Evolutionary conservation across 37 sponge, comb jelly and placozoan genomes (phyloP).

Genomic region (Halichondria panicea): DNA sequence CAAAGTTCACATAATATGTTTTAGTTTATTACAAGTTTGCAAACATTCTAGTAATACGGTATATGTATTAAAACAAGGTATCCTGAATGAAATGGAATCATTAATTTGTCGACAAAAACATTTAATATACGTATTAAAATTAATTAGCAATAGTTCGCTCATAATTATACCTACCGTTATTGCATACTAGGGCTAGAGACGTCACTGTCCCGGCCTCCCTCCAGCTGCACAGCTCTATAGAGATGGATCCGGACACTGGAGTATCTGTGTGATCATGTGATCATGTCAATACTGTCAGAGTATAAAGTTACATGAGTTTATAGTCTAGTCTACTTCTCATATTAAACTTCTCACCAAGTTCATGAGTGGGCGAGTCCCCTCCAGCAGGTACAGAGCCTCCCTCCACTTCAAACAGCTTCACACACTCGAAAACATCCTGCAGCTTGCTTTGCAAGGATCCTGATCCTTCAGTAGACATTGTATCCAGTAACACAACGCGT

Average conservation of each 20-base stretch:
- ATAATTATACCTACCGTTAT: slow-evolving; percentile 63
- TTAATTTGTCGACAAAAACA: neutral
- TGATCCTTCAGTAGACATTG: neutral
- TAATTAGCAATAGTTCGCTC: too few relatives aligned
- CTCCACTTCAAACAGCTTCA: slow-evolving; percentile 56
- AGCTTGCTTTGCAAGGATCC: neutral
- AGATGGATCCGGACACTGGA: neutral
- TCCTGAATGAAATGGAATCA: too few relatives aligned
- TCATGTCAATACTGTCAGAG: neutral
- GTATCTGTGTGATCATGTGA: neutral
- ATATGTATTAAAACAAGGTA: slow-evolving; percentile 4
- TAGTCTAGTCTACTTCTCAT: too few relatives aligned
- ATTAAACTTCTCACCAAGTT: neutral
- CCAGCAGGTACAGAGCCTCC: slow-evolving; percentile 27
- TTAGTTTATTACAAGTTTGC: too few relatives aligned
- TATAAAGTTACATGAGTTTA: neutral
- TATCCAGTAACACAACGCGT: too few relatives aligned
- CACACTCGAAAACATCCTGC: slow-evolving; percentile 43
- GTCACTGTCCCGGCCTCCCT: slow-evolving; percentile 31
- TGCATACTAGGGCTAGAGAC: slow-evolving; percentile 57
- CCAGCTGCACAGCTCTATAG: slow-evolving; percentile 57
- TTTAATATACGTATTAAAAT: too few relatives aligned
- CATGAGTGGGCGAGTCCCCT: slow-evolving; percentile 30
- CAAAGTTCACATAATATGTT: too few relatives aligned
- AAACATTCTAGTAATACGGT: too few relatives aligned